Base-by-base conservation (phyloP, 2,888 invertebrate genomes). In the Dione juno region DNA sequence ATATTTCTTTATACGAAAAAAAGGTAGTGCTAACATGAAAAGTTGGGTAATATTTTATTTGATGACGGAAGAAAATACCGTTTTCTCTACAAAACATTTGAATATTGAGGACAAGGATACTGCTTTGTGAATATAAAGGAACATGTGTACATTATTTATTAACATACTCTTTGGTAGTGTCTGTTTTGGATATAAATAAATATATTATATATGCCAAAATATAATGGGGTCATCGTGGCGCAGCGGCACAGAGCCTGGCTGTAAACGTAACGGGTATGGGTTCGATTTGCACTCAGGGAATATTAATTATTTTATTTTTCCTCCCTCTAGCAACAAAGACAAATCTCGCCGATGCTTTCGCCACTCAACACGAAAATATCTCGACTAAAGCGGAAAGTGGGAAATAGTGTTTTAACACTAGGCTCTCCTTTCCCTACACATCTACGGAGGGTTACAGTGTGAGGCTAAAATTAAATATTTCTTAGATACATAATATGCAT, bases 71-170 rank as follows among this genome's bases (percentile, higher is more conserved):
- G 57, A 57, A 57, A 37, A 16, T 57, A 57, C 11, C 57, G 37
- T 57, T 37, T 13, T 40, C 37, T 3, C 37, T 14, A 6, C 54
- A 54, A 54, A n/a, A 35, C 54, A 54, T 57, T 57, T 57, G 57
- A 57, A 57, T 57, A 57, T 57, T 57, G 57, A 57, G 57, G 16
- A 57, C 57, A 57, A 57, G 57, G 57, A 57, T 57, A 16, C 57
- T 57, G 37, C 37, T 57, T 57, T 16, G 57, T 57, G 57, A 57
- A 57, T 57, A 57, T 57, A 57, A 37, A 57, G 37, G 57, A 7
- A 57, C 57, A 19, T 11, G 37, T 57, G 16, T 57, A 40, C 57
- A 57, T 57, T 57, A 57, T 57, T 40, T 57, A 57, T 37, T 50
- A 8, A 40, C 37, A 37, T 57, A 50, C 50, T 50, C 50, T 21